Conservation (phyloP, 2,797 vertebrate species). For the Gymnocypris eckloni region DNA sequence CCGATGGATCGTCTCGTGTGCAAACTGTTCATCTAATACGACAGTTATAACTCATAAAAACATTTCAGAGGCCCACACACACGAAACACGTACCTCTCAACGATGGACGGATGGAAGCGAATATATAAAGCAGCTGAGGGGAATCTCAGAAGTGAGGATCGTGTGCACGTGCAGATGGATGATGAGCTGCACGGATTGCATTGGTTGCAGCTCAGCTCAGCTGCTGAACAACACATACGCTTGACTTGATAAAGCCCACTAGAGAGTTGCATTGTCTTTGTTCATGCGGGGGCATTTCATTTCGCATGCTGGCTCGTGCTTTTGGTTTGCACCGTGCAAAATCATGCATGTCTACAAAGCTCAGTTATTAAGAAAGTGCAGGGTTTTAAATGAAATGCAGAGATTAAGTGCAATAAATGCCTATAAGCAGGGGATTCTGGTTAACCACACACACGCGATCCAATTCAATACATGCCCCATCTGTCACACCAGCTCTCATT, state of each 20-base stretch:
- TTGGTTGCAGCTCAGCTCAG: conserved; percentile 5
- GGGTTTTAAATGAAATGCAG: background rate
- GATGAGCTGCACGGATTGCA: conserved; percentile 17
- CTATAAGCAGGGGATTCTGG: background rate
- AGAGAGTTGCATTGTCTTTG: conserved; percentile 27
- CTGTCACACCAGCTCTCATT: conserved; percentile 7
- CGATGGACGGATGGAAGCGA: background rate
- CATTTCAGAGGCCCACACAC: background rate
- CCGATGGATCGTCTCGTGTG: background rate
- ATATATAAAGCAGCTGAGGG: no score
- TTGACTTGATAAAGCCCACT: background rate
- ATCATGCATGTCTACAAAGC: background rate
- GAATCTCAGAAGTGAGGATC: conserved; percentile 1
- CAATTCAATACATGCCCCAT: background rate
- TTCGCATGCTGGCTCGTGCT: background rate
- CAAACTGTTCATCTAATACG: background rate
- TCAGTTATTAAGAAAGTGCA: background rate
- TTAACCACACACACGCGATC: background rate
- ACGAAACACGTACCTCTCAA: conserved; percentile 1
- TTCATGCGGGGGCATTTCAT: conserved; percentile 13
- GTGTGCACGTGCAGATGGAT: conserved; percentile 21
- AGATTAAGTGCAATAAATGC: background rate
- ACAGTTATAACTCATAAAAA: background rate
- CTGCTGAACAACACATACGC: background rate
- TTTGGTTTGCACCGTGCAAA: background rate